A percentile compares a stretch with the other conserved stretches of the same genome.
These are phyloP conservation scores for Mionectes macconnelli DNA, from an alignment of 2,113 vertebrate genomes.

Conservation along the genomic window DNA sequence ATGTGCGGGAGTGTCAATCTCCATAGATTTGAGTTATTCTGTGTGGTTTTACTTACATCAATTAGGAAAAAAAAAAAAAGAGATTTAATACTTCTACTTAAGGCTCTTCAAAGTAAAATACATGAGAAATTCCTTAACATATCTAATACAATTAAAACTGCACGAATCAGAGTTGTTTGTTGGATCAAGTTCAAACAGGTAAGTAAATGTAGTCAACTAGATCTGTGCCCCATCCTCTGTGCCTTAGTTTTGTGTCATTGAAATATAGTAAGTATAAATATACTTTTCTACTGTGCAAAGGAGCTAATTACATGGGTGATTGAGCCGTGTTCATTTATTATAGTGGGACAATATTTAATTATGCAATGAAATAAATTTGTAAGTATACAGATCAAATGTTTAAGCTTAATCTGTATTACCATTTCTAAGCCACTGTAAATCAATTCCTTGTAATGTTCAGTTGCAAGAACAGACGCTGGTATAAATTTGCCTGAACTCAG, in stretches of 20 bases:
- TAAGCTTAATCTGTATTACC: background rate
- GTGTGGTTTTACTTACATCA: background rate
- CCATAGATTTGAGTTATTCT: background rate
- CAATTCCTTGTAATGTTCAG: rapidly evolving
- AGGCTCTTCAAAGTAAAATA: background rate
- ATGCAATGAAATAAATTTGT: background rate
- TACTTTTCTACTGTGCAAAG: background rate
- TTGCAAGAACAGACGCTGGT: background rate
- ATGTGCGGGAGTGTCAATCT: background rate
- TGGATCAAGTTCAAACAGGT: background rate
- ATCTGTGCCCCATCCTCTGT: background rate
- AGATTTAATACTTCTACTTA: background rate
- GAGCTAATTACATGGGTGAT: background rate
- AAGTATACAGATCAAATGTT: background rate
- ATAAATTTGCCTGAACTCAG: background rate
- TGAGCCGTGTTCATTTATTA: background rate
- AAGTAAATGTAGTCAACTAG: background rate
- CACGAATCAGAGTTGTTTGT: background rate
- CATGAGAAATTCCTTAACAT: background rate
- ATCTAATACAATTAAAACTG: background rate
- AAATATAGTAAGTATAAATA: background rate
- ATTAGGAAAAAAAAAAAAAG: background rate
- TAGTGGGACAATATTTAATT: background rate
- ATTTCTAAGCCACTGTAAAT: background rate
- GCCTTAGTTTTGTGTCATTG: background rate